Conservation (phyloP, 2,888 invertebrate genomes). For the Diogma glabrata region DNA sequence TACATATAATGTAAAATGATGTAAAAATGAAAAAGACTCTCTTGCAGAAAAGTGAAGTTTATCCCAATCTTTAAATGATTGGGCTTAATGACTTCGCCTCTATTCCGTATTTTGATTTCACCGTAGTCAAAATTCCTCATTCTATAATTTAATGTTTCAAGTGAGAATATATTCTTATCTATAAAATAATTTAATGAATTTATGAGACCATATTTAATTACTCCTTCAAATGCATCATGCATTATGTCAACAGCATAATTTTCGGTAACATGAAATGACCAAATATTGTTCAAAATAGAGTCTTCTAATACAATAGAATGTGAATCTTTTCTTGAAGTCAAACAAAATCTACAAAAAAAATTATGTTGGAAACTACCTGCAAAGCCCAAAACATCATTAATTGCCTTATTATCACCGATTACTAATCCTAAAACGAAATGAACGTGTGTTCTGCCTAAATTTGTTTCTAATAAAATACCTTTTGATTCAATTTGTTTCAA, state of each 20-base stretch:
- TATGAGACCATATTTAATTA: slow-evolving; percentile 14
- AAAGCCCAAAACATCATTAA: slow-evolving; percentile 15
- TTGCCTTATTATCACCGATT: slow-evolving; percentile 10
- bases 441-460: slow-evolving; percentile 9
- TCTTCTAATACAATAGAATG: slow-evolving; percentile 11
- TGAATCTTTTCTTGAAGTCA: background rate
- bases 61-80: slow-evolving; percentile 15
- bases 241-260: slow-evolving; percentile 17
- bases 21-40: slow-evolving; percentile 15
- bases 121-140: slow-evolving; percentile 16
- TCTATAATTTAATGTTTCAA: slow-evolving; percentile 15
- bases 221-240: slow-evolving; percentile 16
- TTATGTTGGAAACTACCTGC: slow-evolving; percentile 16
- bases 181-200: slow-evolving; percentile 9
- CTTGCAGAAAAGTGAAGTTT: slow-evolving; percentile 15
- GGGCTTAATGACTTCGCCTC: slow-evolving; percentile 5
- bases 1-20: slow-evolving; percentile 14
- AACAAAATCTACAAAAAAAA: slow-evolving; percentile 17
- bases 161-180: slow-evolving; percentile 12
- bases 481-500: slow-evolving; percentile 15
- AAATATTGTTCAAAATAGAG: slow-evolving; percentile 16
- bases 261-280: slow-evolving; percentile 16
- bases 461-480: background rate
- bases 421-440: slow-evolving; percentile 16
- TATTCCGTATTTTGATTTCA: slow-evolving; percentile 15